A percentile compares a stretch with the other conserved stretches of the same genome.
Conservation (phyloP, 2,797 vertebrate genomes). For the Gymnodraco acuticeps region DNA sequence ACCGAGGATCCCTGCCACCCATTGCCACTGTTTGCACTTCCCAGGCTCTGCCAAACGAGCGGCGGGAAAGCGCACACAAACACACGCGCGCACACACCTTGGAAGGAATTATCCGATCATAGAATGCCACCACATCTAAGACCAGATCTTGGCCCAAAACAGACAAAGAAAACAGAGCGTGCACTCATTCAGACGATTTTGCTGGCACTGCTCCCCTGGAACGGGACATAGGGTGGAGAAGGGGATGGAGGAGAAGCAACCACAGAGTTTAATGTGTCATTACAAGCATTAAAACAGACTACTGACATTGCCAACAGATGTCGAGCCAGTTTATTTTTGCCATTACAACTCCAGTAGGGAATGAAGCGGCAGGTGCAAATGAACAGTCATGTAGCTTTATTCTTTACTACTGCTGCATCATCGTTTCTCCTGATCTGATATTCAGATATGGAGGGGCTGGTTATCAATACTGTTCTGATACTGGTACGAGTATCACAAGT, state of each 20-base stretch:
- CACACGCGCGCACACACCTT: constrained; percentile 74
- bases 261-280: constrained; percentile 85
- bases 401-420: constrained; percentile 66
- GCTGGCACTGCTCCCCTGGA: constrained; percentile 78
- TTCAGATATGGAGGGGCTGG: constrained; percentile 5
- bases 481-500: too few relatives aligned
- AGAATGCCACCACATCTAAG: constrained; percentile 82
- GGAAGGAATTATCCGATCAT: constrained; percentile 81
- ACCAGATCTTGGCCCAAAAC: constrained; percentile 80
- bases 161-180: constrained; percentile 83
- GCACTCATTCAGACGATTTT: constrained; percentile 80
- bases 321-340: constrained; percentile 80
- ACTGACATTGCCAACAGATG: constrained; percentile 84
- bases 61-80: constrained; percentile 52
- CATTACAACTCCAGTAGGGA: constrained; percentile 76
- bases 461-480: not conserved
- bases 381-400: constrained; percentile 52
- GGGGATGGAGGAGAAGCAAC: constrained; percentile 55
- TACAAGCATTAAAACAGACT: constrained; percentile 84
- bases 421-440: constrained; percentile 55
- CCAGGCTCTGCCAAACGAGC: constrained; percentile 64
- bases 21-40: constrained; percentile 77
- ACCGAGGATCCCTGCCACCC: constrained; percentile 77
- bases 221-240: constrained; percentile 69
- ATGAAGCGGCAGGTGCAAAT: constrained; percentile 77